A percentile compares a stretch with the other conserved stretches of the same genome.
Evolutionary conservation across 2,113 vertebrate genomes (phyloP).

Genomic region (Sula dactylatra): DNA sequence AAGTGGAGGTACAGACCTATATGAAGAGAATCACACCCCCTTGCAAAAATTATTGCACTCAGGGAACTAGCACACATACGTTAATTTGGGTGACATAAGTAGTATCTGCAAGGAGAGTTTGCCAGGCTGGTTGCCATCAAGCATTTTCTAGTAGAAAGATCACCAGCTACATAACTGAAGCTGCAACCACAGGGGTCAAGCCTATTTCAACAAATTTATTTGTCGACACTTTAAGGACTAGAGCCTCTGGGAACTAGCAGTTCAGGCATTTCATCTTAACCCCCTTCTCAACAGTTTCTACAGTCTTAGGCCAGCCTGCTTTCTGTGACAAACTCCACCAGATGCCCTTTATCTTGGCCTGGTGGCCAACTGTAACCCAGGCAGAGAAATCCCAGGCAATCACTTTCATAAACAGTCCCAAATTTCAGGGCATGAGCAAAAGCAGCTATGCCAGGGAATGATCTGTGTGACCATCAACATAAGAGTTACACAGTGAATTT

Average conservation of each 20-base stretch:
- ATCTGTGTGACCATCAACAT: background rate
- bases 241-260: background rate
- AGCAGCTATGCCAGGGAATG: background rate
- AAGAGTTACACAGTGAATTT: background rate
- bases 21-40: background rate
- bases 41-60: background rate
- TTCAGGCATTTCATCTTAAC: background rate
- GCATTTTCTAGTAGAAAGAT: background rate
- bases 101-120: background rate
- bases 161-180: background rate
- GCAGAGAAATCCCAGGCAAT: background rate
- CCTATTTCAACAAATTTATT: background rate
- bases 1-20: background rate
- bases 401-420: background rate
- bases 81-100: background rate
- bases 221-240: background rate
- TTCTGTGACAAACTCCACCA: background rate
- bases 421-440: background rate
- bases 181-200: background rate
- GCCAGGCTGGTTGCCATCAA: background rate
- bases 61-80: accelerated
- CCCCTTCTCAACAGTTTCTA: background rate
- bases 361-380: background rate
- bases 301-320: background rate
- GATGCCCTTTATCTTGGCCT: background rate